A percentile compares a stretch with the other conserved stretches of the same genome.
Evolutionary conservation across 2,888 invertebrate genomes (phyloP).

Genomic region (Zygothrica quintamaculata): DNA sequence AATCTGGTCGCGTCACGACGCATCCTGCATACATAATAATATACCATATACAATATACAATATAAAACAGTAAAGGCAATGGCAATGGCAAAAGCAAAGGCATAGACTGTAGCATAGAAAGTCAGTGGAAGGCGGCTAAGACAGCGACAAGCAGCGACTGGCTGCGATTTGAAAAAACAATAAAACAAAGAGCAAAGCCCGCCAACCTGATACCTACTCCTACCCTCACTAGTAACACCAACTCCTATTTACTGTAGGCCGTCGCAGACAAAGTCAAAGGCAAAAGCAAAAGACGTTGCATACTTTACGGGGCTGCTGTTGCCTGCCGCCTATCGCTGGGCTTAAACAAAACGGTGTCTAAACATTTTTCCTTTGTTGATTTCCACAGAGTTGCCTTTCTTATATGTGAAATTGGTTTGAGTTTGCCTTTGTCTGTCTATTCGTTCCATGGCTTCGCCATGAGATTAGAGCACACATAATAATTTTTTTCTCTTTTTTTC

Average conservation of each 20-base stretch:
- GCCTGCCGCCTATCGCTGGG: slow-evolving; percentile 28
- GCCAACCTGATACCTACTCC: background rate
- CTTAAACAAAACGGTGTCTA: slow-evolving; percentile 37
- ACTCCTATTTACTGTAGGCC: slow-evolving; percentile 6
- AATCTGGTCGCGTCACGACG: slow-evolving; percentile 61
- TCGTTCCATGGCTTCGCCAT: slow-evolving; percentile 16
- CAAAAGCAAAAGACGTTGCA: slow-evolving; percentile 46
- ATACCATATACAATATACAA: background rate
- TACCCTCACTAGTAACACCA: too few relatives aligned
- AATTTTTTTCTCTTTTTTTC: too few relatives aligned
- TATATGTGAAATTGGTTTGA: too few relatives aligned
- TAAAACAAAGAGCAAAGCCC: slow-evolving; percentile 55
- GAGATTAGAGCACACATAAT: slow-evolving; percentile 4
- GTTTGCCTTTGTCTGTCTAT: slow-evolving; percentile 23
- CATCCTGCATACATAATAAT: slow-evolving; percentile 52
- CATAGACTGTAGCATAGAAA: too few relatives aligned
- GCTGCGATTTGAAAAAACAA: slow-evolving; percentile 65
- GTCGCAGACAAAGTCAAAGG: slow-evolving; percentile 27
- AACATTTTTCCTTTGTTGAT: slow-evolving; percentile 45
- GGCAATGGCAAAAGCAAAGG: slow-evolving; percentile 54
- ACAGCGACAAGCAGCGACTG: slow-evolving; percentile 45
- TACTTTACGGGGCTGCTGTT: slow-evolving; percentile 58
- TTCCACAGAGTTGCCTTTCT: slow-evolving; percentile 31
- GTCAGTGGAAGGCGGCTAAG: slow-evolving; percentile 9
- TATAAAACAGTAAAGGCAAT: slow-evolving; percentile 52